Percentiles rank a stretch among this genome's conserved stretches.
Evolutionary conservation across 2,888 invertebrate species (phyloP).

Genomic region (Nasonovia ribisnigri): DNA sequence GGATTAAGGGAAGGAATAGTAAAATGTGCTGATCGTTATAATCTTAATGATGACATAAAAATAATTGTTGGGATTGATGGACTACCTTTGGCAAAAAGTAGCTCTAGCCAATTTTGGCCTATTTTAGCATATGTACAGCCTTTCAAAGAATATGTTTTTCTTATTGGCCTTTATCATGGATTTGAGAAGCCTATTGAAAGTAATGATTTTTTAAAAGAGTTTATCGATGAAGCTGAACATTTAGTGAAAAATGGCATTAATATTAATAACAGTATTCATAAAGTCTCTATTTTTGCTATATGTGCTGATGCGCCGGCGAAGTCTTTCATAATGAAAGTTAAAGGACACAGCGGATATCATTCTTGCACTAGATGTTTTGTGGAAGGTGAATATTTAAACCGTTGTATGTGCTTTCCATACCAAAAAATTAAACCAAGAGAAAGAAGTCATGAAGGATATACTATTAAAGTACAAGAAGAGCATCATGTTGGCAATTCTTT

Average conservation of each 20-base stretch:
- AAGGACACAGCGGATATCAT: background rate
- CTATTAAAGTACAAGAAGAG: background rate
- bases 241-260: background rate
- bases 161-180: slow-evolving; percentile 17
- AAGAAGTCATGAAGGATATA: slow-evolving; percentile 13
- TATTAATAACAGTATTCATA: background rate
- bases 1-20: background rate
- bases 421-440: background rate
- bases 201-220: slow-evolving; percentile 9
- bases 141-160: slow-evolving; percentile 1
- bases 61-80: background rate
- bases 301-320: slow-evolving; percentile 7
- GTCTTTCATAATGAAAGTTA: slow-evolving; percentile 13
- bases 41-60: background rate
- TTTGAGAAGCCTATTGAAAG: background rate
- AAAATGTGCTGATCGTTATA: background rate
- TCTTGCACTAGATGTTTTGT: slow-evolving; percentile 2
- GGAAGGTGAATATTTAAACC: background rate
- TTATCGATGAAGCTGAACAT: slow-evolving; percentile 17
- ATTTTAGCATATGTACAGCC: background rate
- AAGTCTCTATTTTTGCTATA: slow-evolving; percentile 15
- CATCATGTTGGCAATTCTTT: background rate
- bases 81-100: background rate
- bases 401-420: background rate
- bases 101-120: background rate